Evolutionary conservation across 2,888 invertebrate species (phyloP).

Genomic region (Apeira syringaria): DNA sequence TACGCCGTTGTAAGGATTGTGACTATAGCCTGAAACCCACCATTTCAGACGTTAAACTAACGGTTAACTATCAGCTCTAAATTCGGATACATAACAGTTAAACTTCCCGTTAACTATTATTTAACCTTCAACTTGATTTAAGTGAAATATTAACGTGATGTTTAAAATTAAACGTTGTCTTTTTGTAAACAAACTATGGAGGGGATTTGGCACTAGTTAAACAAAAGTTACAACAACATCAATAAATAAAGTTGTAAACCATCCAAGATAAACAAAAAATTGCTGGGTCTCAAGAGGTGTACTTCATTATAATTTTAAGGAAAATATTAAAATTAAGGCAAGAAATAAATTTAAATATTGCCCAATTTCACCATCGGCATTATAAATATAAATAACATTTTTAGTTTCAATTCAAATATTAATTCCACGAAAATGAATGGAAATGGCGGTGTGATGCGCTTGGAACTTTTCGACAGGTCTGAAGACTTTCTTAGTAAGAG

Average conservation of each 20-base stretch:
- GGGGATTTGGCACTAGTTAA: slow-evolving; percentile 9
- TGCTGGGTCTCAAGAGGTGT: background rate
- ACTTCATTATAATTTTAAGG: background rate
- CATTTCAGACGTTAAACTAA: slow-evolving; percentile 38
- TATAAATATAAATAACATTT: too few relatives aligned
- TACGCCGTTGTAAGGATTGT: slow-evolving; percentile 99
- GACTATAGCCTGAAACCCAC: slow-evolving; percentile 89
- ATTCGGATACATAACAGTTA: background rate
- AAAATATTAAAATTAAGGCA: too few relatives aligned
- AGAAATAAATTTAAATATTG: background rate
- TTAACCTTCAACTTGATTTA: background rate
- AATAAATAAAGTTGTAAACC: too few relatives aligned
- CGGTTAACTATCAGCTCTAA: slow-evolving; percentile 17
- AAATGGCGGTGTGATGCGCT: too few relatives aligned
- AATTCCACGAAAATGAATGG: too few relatives aligned
- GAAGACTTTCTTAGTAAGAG: too few relatives aligned
- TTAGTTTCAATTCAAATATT: too few relatives aligned
- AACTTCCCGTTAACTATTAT: background rate
- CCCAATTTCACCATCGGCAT: background rate
- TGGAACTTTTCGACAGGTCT: too few relatives aligned
- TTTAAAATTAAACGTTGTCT: slow-evolving; percentile 10
- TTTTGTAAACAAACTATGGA: slow-evolving; percentile 52
- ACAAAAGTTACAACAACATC: too few relatives aligned
- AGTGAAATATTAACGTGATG: slow-evolving; percentile 2
- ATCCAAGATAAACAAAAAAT: too few relatives aligned